Conservation (phyloP, 2,888 invertebrate species). For the Mamestra brassicae region DNA sequence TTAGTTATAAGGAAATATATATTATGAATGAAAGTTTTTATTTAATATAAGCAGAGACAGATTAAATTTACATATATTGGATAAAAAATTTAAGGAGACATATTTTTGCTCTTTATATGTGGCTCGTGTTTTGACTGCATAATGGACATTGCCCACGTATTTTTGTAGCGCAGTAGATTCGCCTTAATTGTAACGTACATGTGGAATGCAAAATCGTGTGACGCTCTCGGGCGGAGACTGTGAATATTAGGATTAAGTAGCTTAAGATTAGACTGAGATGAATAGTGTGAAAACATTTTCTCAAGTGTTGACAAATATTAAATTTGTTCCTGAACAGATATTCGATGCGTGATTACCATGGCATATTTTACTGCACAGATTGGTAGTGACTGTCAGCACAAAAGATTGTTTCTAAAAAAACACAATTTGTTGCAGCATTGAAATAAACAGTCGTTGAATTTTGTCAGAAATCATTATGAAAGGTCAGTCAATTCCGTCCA, state of each 20-base stretch:
- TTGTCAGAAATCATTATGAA: constrained; percentile 49
- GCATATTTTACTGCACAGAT: constrained; percentile 21
- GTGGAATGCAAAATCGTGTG: constrained; percentile 78
- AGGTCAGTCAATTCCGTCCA: constrained; percentile 87
- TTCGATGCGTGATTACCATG: constrained; percentile 1
- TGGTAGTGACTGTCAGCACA: not conserved
- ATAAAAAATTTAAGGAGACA: constrained; percentile 87
- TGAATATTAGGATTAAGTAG: constrained; percentile 82
- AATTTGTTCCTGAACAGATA: constrained; percentile 29
- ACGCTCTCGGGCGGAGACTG: constrained; percentile 86
- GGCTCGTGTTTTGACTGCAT: constrained; percentile 87
- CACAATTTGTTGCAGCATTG: not conserved
- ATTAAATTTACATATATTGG: constrained; percentile 81
- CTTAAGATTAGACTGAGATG: constrained; percentile 86
- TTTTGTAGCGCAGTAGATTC: constrained; percentile 89
- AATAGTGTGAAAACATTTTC: constrained; percentile 83
- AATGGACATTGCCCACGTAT: constrained; percentile 90
- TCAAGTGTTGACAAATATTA: constrained; percentile 49
- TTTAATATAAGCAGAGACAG: constrained; percentile 79
- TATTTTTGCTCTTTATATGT: constrained; percentile 89
- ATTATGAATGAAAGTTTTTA: constrained; percentile 81
- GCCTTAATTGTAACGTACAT: constrained; percentile 83
- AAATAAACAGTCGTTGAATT: constrained; percentile 14
- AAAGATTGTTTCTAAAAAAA: not conserved
- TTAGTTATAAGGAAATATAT: constrained; percentile 76